Base-by-base conservation (phyloP, 2,888 invertebrate species). In the Mythimna albipuncta region DNA sequence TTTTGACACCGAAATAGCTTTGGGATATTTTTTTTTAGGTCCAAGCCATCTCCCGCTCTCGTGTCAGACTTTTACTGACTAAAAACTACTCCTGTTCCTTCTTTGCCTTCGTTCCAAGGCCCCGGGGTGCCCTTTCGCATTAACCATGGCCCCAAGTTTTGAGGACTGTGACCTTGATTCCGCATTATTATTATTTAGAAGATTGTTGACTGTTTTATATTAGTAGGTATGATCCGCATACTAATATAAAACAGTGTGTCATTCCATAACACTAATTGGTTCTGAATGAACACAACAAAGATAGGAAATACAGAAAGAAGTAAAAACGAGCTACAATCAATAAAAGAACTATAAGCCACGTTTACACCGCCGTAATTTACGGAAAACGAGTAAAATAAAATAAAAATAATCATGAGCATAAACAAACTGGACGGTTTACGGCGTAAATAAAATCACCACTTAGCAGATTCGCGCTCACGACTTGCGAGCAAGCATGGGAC, bases 371-470 rank as follows among this genome's bases (percentile, higher is more conserved):
- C 54, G 63, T 54, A 41, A 55, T 64, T 54, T 19, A 44, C 41
- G 54, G 2, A 44, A 57, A 54, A 67, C 35, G 13, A 54, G 4
- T n/a, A 47, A 21, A 71, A n/a, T n/a, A 71, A 47, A 47, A 21
- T 21, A 19, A 72, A 78, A 55, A 55, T 44, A 47, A 76, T 54
- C 19, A 58, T n/a, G 44, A 76, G 0, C 41, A 50, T 67, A 57
- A 55, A 75, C 52, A 62, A 77, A n/a, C 21, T 19, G 11, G 19
- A 61, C 26, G 21, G 21, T 57, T 47, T 47, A 57, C 52, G 32
- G 19, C 41, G 63, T 69, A 55, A 63, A 78, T 69, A 64, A 77
- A 82, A 78, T 62, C 41, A 47, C 41, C 69, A 82, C 78, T 77
- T 77, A 77, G 47, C 38, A 69, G 62, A 58, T 68, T 61, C 55